Base-by-base conservation (phyloP, 2,113 vertebrate genomes). In the Neopipo cinnamomea region DNA sequence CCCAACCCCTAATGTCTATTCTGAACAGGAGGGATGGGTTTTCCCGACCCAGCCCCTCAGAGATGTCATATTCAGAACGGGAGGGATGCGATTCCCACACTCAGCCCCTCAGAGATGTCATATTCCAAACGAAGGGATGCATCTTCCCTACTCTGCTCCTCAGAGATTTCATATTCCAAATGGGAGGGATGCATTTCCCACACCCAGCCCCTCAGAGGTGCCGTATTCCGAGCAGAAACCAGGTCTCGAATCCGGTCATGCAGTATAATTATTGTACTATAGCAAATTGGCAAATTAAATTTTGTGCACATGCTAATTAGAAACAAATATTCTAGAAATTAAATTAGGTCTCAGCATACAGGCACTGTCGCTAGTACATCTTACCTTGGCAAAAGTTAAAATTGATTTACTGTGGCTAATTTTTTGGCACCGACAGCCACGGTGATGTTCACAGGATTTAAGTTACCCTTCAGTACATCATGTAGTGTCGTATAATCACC, bases 211-310 rank as follows among this genome's bases (percentile, higher is more conserved):
- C 52, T 12, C 8, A 11, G 70, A 37, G 44, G 59, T 24, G 39
- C 15, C 1, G 0, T 13, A 62, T 35, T 70, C 59, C 0, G 0
- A 76, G 42, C 42, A 47, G 33, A 91, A 78, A 55, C 11, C 58
- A 62, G 62, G 77, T 52, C 77, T 87, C 49, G 3, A 6, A 31
- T 78, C 62, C 0, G 0, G 47, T 14, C 76, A 11, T 1, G 50
- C 11, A 2, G 19, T 25, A 0, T 50, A 72, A 89, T 72, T 42
- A 70, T 52, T 28, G 46, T 6, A n/a, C 19, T 30, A 11, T 4
- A 66, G 56, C 67, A 72, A 67, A 75, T 0, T 0, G 16, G 73
- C 76, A 80, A 89, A 81, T 68, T 39, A 25, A 42, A 31, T 63
- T 44, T 12, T 70, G 18, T 27, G 16, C 61, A 71, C 62, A 15